Percentiles rank a stretch among this genome's conserved stretches.
These are phyloP conservation scores for Athene cunicularia DNA, from an alignment of 2,113 vertebrate species.

Conservation along the genomic window DNA sequence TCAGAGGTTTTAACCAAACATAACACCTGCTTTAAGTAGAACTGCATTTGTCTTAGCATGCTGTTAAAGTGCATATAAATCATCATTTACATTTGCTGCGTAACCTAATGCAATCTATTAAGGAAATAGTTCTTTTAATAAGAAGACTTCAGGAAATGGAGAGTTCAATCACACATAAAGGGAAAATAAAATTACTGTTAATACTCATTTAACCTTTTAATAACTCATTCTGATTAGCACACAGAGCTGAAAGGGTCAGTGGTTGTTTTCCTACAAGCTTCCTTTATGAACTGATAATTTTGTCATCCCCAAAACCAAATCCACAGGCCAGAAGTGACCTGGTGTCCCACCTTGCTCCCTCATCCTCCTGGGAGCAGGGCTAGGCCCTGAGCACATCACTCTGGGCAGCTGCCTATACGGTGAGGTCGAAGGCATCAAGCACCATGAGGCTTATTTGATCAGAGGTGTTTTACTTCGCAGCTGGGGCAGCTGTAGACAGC, in stretches of 20 bases:
- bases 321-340: neutral
- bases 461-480: neutral
- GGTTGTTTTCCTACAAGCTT: neutral
- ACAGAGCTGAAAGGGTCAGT: neutral
- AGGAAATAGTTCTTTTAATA: conserved; percentile 66
- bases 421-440: neutral
- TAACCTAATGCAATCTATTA: conserved; percentile 58
- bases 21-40: neutral
- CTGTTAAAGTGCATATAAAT: conserved; percentile 27
- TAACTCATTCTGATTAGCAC: neutral
- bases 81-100: conserved; percentile 27
- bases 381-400: neutral
- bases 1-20: conserved; percentile 4
- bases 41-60: neutral
- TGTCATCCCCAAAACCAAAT: accelerated
- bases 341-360: neutral
- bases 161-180: conserved; percentile 29
- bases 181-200: conserved; percentile 48
- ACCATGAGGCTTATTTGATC: neutral
- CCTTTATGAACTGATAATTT: neutral
- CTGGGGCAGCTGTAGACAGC: neutral
- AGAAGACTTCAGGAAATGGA: conserved; percentile 56
- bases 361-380: neutral
- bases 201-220: conserved; percentile 52
- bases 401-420: accelerated